A percentile compares a stretch with the other conserved stretches of the same genome.
These are phyloP conservation scores for Pentalonia nigronervosa DNA, from an alignment of 1,140 invertebrate species.

Conservation along the genomic window DNA sequence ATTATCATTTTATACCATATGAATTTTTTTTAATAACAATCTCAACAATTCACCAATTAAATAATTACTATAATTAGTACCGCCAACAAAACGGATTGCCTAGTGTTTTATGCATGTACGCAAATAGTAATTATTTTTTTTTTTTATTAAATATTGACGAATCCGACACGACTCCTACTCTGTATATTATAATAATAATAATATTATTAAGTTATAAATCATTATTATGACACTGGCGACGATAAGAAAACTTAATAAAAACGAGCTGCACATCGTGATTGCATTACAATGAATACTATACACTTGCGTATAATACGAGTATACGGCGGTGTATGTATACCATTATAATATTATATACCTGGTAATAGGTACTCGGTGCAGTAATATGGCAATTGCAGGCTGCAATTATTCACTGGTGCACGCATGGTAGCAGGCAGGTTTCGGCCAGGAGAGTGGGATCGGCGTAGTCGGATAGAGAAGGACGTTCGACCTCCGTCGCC, in stretches of 20 bases:
- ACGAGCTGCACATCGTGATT: neutral
- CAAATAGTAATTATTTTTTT: neutral
- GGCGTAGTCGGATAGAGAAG: neutral
- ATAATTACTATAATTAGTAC: neutral
- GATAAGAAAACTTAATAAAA: neutral
- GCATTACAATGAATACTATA: neutral
- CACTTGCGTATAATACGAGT: neutral
- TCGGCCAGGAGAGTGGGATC: neutral
- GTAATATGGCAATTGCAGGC: neutral
- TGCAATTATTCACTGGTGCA: neutral
- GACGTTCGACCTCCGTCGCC: neutral
- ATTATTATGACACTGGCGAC: neutral
- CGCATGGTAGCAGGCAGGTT: neutral
- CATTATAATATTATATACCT: neutral
- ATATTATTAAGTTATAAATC: neutral
- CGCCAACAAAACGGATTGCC: neutral
- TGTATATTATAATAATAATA: neutral
- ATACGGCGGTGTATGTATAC: neutral
- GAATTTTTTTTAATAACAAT: neutral
- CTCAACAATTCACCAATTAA: neutral
- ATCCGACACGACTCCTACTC: neutral
- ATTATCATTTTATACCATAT: neutral
- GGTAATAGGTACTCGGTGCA: neutral
- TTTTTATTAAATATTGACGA: neutral
- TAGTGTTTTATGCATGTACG: neutral